Conservation (phyloP, 2,113 vertebrate species). For the Thalassoma bifasciatum region DNA sequence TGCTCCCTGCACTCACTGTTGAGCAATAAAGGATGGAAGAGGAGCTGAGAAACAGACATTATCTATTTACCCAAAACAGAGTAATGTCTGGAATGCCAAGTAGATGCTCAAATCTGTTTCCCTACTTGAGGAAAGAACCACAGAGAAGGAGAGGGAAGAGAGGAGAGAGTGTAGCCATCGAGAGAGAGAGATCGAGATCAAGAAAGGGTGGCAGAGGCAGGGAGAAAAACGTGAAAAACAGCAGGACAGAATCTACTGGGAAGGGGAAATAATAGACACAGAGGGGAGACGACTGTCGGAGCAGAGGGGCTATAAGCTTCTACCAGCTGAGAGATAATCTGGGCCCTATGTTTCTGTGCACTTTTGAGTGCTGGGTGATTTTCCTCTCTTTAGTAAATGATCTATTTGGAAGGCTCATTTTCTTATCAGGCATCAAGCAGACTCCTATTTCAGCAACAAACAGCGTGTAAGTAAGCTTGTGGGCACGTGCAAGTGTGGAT, state of each 20-base stretch:
- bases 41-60: conserved; percentile 45
- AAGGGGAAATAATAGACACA: conserved; percentile 15
- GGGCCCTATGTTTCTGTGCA: conserved; percentile 44
- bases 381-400: conserved; percentile 59
- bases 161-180: not conserved
- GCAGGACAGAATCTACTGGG: conserved; percentile 19
- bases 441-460: conserved; percentile 56
- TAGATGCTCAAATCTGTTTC: not conserved
- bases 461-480: conserved; percentile 54
- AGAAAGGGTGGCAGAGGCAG: conserved; percentile 6
- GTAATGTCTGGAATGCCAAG: conserved; percentile 24
- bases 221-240: not conserved
- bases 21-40: conserved; percentile 47
- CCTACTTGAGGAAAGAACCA: not conserved
- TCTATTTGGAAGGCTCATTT: conserved; percentile 62
- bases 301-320: conserved; percentile 44
- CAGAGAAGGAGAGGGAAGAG: not conserved
- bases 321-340: conserved; percentile 61
- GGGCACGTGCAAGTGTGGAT: conserved; percentile 15
- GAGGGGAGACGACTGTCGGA: conserved; percentile 21
- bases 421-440: conserved; percentile 71
- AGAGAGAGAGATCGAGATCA: conserved; percentile 22
- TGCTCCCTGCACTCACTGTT: conserved; percentile 46
- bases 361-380: conserved; percentile 49
- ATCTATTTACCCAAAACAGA: conserved; percentile 54